Conservation (phyloP, 2,113 vertebrate genomes). For the Orycteropus afer region DNA sequence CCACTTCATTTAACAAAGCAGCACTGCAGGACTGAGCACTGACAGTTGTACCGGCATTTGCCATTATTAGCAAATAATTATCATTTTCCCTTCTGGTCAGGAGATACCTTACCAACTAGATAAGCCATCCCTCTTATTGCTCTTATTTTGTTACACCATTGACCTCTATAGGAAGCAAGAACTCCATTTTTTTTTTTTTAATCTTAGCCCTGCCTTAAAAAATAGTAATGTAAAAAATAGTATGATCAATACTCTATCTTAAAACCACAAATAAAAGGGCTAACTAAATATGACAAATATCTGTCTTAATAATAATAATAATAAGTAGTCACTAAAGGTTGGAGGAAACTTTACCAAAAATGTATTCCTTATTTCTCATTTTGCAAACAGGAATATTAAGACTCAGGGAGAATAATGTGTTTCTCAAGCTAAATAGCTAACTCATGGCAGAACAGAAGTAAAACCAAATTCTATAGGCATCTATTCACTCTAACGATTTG, state of each 20-base stretch:
- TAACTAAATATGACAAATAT: background rate
- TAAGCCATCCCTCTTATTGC: background rate
- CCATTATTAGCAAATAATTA: constrained; percentile 30
- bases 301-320: background rate
- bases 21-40: background rate
- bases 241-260: background rate
- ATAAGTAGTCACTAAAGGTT: background rate
- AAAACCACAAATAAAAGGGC: constrained; percentile 1
- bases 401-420: background rate
- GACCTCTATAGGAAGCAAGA: background rate
- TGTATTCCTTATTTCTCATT: background rate
- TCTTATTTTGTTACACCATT: background rate
- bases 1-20: constrained; percentile 33
- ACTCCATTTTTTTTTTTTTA: background rate
- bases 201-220: background rate
- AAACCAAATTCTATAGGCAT: background rate
- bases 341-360: background rate
- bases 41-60: background rate
- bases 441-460: background rate
- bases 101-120: background rate
- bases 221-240: background rate
- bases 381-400: background rate
- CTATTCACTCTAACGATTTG: background rate
- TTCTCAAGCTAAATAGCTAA: background rate
- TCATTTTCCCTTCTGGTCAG: background rate